Conservation (phyloP, 1,140 invertebrate species). For the Ptiloglossa arizonensis region DNA sequence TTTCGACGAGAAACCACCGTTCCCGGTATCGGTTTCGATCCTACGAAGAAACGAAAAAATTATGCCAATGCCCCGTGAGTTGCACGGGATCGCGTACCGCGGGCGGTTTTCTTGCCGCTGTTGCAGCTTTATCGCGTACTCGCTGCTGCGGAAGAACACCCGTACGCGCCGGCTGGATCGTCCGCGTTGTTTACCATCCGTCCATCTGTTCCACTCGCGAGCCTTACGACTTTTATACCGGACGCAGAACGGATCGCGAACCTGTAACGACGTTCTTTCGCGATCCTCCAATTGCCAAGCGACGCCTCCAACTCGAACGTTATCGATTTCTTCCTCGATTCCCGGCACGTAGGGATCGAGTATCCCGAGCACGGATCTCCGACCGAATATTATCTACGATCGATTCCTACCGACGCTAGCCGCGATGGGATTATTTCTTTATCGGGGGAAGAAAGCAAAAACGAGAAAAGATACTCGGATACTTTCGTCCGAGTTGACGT, state of each 20-base stretch:
- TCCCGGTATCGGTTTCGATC: conserved; percentile 10
- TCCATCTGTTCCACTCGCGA: conserved; percentile 37
- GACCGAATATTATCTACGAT: too few species aligned
- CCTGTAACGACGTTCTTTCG: conserved; percentile 32
- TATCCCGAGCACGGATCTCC: too few species aligned
- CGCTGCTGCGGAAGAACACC: neutral
- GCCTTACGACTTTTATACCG: conserved; percentile 13
- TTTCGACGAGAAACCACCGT: conserved; percentile 23
- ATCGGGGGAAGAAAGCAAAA: too few species aligned
- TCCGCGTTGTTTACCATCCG: conserved; percentile 37
- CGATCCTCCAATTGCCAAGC: neutral
- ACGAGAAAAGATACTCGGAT: too few species aligned
- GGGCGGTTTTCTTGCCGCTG: conserved; percentile 18
- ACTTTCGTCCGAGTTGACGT: too few species aligned
- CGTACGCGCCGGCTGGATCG: neutral
- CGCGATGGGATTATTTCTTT: too few species aligned
- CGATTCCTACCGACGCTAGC: too few species aligned
- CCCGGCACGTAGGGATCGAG: neutral
- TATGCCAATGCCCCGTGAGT: conserved; percentile 28
- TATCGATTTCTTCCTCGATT: neutral
- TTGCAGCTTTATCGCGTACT: conserved; percentile 3
- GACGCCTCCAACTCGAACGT: neutral
- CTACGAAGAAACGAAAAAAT: conserved; percentile 6
- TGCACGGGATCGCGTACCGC: conserved; percentile 23
- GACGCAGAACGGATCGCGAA: conserved; percentile 7